Base-by-base conservation (phyloP, 2,797 vertebrate species). In the Eidolon dupreanum region DNA sequence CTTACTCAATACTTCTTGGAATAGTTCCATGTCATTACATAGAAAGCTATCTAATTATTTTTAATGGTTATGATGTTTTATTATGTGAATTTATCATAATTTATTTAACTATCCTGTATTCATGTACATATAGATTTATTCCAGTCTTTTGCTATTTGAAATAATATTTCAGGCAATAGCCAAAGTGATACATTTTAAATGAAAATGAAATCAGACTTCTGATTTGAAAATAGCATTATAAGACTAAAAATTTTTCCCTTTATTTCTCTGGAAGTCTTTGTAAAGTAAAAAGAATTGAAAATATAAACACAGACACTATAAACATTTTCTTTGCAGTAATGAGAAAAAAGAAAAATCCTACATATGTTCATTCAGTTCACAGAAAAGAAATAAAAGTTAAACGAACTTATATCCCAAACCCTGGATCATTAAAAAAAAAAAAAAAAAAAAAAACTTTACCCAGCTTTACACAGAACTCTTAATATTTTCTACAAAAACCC, bases 21-120 rank as follows among this genome's bases (percentile, higher is more conserved):
- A 88, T 74, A 93, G 24, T 65, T 96, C 85, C 90, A 77, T 82
- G 16, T 82, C 85, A 83, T 73, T 92, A 90, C 81, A 81, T 11
- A 94, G 88, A 92, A 95, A 93, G 86, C 63, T 74, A 75, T 28
- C 83, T 96, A 91, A 93, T 93, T 93, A 94, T 94, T 96, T 97
- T 90, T 92, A 95, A 89, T 95, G 88, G 85, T 41, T 85, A 43
- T 70, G 51, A 89, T 66, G 73, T 78, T 96, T 95, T 81, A 95
- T 88, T 94, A 88, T 84, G 75, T 90, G 85, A 84, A 88, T 93
- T 96, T 91, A 94, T 96, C 57, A 89, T 84, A 87, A 91, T 93
- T 96, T 92, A 92, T 84, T 95, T 92, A 96, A 92, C 77, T 59
- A 85, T 33, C 38, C 68, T 82, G 38, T 91, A 90, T 93, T 94